Conservation (phyloP, 2,888 invertebrate genomes). For the Nomada fucata region DNA sequence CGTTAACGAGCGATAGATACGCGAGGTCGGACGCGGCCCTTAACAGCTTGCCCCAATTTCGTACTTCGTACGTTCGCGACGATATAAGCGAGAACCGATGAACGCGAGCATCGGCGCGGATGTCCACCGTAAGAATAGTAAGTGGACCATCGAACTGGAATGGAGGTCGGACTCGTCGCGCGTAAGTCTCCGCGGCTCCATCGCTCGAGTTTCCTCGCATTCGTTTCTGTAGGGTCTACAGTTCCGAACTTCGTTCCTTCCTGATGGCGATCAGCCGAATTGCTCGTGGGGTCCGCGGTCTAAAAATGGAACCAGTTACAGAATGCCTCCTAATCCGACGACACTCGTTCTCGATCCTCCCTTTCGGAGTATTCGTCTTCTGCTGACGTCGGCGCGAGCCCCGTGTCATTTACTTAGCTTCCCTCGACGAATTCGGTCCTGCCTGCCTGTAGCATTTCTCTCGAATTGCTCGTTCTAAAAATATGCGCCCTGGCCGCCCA, state of each 20-base stretch:
- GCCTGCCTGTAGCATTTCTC: too few species aligned
- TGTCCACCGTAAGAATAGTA: constrained; percentile 60
- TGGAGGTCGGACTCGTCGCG: constrained; percentile 50
- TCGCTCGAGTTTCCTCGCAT: background rate
- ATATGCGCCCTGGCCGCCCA: too few species aligned
- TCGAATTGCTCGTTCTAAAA: too few species aligned
- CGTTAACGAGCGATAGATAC: constrained; percentile 3
- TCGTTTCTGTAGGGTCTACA: background rate
- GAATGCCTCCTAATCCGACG: background rate
- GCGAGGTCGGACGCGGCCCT: background rate
- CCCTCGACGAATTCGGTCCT: too few species aligned
- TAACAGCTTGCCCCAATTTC: constrained; percentile 47
- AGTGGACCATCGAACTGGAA: constrained; percentile 63
- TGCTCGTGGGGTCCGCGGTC: constrained; percentile 5
- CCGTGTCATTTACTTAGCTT: too few species aligned
- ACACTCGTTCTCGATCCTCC: too few species aligned
- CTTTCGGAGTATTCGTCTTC: background rate
- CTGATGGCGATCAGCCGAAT: background rate
- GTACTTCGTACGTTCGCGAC: constrained; percentile 32
- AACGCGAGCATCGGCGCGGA: constrained; percentile 16
- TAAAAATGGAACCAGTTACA: constrained; percentile 45
- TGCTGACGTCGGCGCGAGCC: too few species aligned
- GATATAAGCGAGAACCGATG: constrained; percentile 45
- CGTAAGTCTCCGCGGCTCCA: constrained; percentile 25
- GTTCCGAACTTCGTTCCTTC: background rate